Conservation (phyloP, 2,888 invertebrate genomes). For the Baccha elongata region DNA sequence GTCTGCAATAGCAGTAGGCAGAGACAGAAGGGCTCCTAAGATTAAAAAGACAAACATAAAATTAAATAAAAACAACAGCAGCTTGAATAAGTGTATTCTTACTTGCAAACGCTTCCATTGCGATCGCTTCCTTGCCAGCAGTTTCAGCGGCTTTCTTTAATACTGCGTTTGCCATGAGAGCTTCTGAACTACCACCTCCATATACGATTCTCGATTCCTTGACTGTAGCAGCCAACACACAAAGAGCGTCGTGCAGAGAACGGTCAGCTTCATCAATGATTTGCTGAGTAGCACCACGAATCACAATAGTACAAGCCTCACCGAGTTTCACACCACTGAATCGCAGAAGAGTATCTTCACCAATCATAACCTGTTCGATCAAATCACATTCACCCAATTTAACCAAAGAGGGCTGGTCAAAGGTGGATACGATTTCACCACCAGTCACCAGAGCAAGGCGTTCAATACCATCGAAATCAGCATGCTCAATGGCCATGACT, state of each 20-base stretch:
- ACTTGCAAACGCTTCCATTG: constrained; percentile 96
- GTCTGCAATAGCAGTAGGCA: constrained; percentile 98
- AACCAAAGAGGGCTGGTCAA: constrained; percentile 95
- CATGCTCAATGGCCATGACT: constrained; percentile 99
- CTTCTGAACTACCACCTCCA: constrained; percentile 97
- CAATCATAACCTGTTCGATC: constrained; percentile 97
- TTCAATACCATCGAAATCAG: constrained; percentile 99
- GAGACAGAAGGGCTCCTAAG: constrained; percentile 89
- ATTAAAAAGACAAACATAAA: constrained; percentile 32
- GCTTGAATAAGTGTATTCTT: constrained; percentile 41
- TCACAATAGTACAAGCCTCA: constrained; percentile 97
- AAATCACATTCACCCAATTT: constrained; percentile 96
- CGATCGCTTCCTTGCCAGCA: constrained; percentile 98
- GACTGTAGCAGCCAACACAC: constrained; percentile 97
- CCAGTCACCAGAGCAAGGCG: constrained; percentile 98
- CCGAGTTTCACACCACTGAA: constrained; percentile 97
- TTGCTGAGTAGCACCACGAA: constrained; percentile 99
- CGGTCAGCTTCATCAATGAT: constrained; percentile 99
- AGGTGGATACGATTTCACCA: constrained; percentile 99
- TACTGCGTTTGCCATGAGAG: constrained; percentile 98
- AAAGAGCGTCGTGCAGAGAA: constrained; percentile 98
- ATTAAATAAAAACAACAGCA: neutral
- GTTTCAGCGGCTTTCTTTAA: constrained; percentile 91
- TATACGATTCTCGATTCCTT: constrained; percentile 95
- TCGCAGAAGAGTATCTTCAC: constrained; percentile 96